phyloP scores from a whole-genome alignment of 2,113 vertebrate species.

The Bos javanicus region DNA sequence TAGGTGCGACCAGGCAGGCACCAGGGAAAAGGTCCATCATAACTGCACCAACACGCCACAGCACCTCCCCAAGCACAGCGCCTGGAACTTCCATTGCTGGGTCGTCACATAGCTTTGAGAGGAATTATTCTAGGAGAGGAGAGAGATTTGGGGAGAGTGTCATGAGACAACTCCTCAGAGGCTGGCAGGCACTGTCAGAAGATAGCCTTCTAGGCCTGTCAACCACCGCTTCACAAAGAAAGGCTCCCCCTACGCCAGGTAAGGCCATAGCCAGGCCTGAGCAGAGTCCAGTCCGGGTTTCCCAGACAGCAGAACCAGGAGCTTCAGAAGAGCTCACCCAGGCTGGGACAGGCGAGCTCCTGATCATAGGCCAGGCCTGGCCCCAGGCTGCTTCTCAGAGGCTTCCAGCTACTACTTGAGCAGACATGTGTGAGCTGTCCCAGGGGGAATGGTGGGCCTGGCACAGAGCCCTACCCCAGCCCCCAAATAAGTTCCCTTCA shows the following conservation, averaged over 20 bases:
- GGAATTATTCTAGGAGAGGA: conserved; percentile 25
- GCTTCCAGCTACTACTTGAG: not conserved
- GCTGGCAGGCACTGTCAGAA: not conserved
- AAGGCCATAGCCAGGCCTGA: not conserved
- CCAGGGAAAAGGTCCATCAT: not conserved
- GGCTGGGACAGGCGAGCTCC: not conserved
- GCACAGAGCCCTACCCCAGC: not conserved
- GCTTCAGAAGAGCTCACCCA: not conserved
- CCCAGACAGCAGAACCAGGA: conserved; percentile 40
- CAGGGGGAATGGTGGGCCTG: not conserved
- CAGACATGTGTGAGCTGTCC: not conserved
- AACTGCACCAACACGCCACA: not conserved
- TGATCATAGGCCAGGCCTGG: not conserved
- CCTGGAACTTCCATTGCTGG: not conserved
- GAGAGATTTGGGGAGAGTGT: not conserved
- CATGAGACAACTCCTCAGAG: not conserved
- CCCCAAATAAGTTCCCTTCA: not conserved
- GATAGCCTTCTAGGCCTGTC: not conserved
- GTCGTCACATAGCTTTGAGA: not conserved
- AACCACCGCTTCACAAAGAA: not conserved
- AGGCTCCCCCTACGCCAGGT: not conserved
- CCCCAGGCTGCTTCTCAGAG: not conserved
- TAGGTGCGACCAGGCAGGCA: not conserved
- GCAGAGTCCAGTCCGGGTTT: conserved; percentile 54
- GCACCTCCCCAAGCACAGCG: not conserved